phyloP scores from a whole-genome alignment of 2,888 invertebrate genomes.

The Augiades crinisus region DNA sequence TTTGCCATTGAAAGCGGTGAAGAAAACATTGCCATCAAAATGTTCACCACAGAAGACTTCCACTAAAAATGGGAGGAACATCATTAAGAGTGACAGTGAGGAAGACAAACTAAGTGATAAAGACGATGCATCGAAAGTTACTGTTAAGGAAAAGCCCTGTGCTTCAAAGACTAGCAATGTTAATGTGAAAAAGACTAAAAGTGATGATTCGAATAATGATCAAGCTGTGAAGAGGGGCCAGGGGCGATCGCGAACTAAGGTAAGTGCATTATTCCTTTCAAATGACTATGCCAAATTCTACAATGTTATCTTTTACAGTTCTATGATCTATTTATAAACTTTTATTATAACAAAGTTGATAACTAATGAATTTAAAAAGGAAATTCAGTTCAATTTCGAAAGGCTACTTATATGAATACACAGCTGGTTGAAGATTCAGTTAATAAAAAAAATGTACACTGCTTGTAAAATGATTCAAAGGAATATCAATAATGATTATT shows the following conservation, averaged over 20 bases:
- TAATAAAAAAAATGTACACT: no score
- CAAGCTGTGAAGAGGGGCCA: slow-evolving; percentile 55
- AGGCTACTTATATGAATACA: no score
- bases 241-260: slow-evolving; percentile 68
- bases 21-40: slow-evolving; percentile 59
- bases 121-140: slow-evolving; percentile 45
- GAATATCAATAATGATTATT: no score
- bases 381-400: no score
- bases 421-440: no score
- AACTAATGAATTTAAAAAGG: no score
- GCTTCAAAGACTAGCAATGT: slow-evolving; percentile 46
- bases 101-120: slow-evolving; percentile 56
- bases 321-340: no score
- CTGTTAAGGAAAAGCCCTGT: slow-evolving; percentile 59
- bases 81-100: slow-evolving; percentile 58
- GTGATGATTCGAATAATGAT: slow-evolving; percentile 52
- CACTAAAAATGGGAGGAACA: slow-evolving; percentile 45
- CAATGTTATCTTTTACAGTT: no score
- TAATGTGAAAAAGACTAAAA: slow-evolving; percentile 63
- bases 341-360: no score
- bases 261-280: slow-evolving; percentile 46
- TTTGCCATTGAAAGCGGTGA: slow-evolving; percentile 66
- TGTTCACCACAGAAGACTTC: slow-evolving; percentile 50
- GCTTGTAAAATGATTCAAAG: no score
- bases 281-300: no score